Evolutionary conservation across 2,888 invertebrate genomes (phyloP).

Genomic region (Calliopum simillimum): DNA sequence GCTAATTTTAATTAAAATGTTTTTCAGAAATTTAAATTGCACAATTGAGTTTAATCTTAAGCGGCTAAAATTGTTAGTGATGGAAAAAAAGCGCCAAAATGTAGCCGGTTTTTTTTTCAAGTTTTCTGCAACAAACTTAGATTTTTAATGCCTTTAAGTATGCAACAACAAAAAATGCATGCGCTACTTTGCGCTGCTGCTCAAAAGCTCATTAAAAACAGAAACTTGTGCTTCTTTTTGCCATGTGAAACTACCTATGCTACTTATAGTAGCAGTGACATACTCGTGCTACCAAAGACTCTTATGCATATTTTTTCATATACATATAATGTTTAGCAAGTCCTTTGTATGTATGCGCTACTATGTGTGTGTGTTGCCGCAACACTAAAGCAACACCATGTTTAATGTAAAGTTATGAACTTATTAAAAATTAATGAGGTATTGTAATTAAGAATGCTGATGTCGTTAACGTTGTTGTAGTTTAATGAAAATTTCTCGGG

Average conservation of each 20-base stretch:
- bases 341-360: too few species aligned
- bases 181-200: not conserved
- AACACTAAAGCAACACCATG: slow-evolving; percentile 7
- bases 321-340: not conserved
- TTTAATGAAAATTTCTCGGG: too few species aligned
- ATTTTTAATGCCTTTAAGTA: not conserved
- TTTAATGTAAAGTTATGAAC: slow-evolving; percentile 9
- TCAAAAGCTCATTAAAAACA: slow-evolving; percentile 6
- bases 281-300: not conserved
- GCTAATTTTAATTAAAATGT: slow-evolving; percentile 12
- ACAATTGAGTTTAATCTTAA: not conserved
- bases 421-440: slow-evolving; percentile 22
- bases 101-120: not conserved
- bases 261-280: not conserved
- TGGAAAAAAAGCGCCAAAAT: not conserved
- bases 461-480: slow-evolving; percentile 35
- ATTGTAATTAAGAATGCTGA: slow-evolving; percentile 6
- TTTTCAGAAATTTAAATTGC: not conserved
- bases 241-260: not conserved
- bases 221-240: not conserved
- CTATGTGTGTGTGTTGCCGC: not conserved
- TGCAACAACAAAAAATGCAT: slow-evolving; percentile 2
- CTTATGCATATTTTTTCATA: not conserved
- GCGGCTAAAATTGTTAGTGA: too few species aligned
- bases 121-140: too few species aligned